Evolutionary conservation across 2,797 vertebrate species (phyloP).

Genomic region (Phoeniculus purpureus): DNA sequence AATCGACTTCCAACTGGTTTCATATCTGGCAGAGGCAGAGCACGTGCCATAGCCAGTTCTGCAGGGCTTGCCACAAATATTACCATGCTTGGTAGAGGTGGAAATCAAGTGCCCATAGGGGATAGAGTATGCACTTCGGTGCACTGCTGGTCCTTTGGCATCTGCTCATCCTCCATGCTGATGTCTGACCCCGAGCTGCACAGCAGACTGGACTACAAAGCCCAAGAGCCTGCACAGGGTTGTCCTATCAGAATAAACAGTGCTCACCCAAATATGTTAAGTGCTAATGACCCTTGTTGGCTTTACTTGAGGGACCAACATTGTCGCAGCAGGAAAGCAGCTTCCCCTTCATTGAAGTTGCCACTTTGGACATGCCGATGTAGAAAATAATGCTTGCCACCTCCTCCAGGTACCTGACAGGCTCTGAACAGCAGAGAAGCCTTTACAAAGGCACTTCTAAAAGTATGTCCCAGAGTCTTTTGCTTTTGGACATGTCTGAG

Average conservation of each 20-base stretch:
- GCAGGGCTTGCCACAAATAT: not conserved
- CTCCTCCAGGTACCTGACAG: not conserved
- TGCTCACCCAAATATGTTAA: not conserved
- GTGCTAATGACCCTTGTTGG: not conserved
- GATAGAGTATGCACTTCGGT: rapidly evolving
- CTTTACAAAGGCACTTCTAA: not conserved
- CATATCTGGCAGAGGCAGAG: not conserved
- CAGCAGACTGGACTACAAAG: not conserved
- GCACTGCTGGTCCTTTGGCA: not conserved
- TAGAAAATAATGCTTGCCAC: not conserved
- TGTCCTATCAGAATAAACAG: not conserved
- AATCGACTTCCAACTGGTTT: not conserved
- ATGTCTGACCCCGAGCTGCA: not conserved
- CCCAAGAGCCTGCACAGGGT: not conserved
- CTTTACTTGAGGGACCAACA: not conserved
- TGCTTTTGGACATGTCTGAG: not conserved
- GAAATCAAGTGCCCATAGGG: not conserved
- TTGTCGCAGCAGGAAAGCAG: not conserved
- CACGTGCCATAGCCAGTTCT: not conserved
- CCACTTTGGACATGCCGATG: not conserved
- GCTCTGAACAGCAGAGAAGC: not conserved
- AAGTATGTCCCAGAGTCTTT: not conserved
- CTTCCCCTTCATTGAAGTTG: not conserved
- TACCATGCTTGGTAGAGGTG: not conserved
- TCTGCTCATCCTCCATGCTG: not conserved